Conservation (phyloP, 2,888 invertebrate genomes). For the Phengaris alcon region DNA sequence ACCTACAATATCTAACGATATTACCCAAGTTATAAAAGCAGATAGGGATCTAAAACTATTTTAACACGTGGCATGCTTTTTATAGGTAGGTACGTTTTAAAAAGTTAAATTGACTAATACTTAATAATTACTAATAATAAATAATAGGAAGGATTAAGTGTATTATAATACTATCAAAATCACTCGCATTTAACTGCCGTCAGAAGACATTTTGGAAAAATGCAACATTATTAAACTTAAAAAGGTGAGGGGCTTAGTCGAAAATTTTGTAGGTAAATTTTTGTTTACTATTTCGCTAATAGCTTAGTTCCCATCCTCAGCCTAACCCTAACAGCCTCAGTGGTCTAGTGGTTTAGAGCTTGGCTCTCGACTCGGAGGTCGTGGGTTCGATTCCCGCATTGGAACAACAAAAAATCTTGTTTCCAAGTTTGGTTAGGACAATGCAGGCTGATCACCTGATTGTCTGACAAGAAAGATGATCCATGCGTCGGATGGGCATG, state of each 20-base stretch:
- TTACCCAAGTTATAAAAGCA: conserved; percentile 1
- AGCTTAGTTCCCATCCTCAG: not conserved
- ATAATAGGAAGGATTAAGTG: too few relatives aligned
- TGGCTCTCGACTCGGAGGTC: too few relatives aligned
- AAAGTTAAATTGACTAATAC: not conserved
- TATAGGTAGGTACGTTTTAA: not conserved
- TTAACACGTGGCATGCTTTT: not conserved
- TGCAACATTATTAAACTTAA: not conserved
- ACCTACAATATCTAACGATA: conserved; percentile 10
- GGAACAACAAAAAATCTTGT: too few relatives aligned
- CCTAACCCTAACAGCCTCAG: too few relatives aligned
- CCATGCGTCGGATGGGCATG: too few relatives aligned
- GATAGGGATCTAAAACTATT: not conserved
- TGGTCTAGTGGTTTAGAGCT: too few relatives aligned
- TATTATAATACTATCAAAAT: not conserved
- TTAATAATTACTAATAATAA: too few relatives aligned
- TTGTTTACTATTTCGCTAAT: not conserved
- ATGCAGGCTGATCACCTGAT: too few relatives aligned
- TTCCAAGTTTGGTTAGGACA: too few relatives aligned
- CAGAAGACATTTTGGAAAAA: not conserved
- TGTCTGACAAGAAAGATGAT: too few relatives aligned
- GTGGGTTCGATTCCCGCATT: too few relatives aligned
- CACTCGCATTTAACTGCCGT: not conserved
- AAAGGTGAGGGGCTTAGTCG: not conserved
- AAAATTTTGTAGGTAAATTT: conserved; percentile 1